Percentiles rank a stretch among this genome's conserved stretches.
phyloP scores from a whole-genome alignment of 2,888 invertebrate species.

The Ornithoptera alexandrae region DNA sequence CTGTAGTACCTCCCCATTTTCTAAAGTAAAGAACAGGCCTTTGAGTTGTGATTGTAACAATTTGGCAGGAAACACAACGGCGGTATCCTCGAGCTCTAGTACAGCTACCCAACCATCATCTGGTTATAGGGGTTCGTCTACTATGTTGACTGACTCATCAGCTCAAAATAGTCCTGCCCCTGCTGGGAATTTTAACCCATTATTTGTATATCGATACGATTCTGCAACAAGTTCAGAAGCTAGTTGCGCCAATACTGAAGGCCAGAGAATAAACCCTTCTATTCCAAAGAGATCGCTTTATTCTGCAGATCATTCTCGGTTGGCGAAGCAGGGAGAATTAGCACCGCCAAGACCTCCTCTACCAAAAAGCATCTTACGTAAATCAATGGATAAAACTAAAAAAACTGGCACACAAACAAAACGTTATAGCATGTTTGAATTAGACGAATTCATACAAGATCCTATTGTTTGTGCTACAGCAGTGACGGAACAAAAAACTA shows the following conservation, averaged over 20 bases:
- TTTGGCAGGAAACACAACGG: conserved; percentile 76
- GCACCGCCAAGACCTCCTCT: conserved; percentile 86
- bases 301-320: conserved; percentile 75
- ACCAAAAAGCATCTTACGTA: conserved; percentile 86
- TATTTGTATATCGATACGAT: conserved; percentile 91
- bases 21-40: conserved; percentile 80
- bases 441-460: conserved; percentile 80
- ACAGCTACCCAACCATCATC: conserved; percentile 90
- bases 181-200: conserved; percentile 82
- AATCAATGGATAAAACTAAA: conserved; percentile 79
- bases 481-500: conserved; percentile 77
- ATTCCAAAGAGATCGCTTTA: conserved; percentile 85
- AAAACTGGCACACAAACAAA: conserved; percentile 78
- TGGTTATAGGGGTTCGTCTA: conserved; percentile 92
- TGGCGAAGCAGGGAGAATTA: conserved; percentile 70
- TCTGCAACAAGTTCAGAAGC: conserved; percentile 87
- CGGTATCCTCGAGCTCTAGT: conserved; percentile 84
- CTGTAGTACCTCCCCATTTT: conserved; percentile 63
- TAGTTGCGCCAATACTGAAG: conserved; percentile 82
- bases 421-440: conserved; percentile 91
- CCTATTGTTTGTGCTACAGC: conserved; percentile 66
- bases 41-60: conserved; percentile 81
- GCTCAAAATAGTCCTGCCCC: conserved; percentile 85
- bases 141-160: conserved; percentile 87
- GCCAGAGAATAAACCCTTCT: conserved; percentile 71